A percentile compares a stretch with the other conserved stretches of the same genome.
These are phyloP conservation scores for Phyllopteryx taeniolatus DNA, from an alignment of 2,113 vertebrate species.

Conservation along the genomic window DNA sequence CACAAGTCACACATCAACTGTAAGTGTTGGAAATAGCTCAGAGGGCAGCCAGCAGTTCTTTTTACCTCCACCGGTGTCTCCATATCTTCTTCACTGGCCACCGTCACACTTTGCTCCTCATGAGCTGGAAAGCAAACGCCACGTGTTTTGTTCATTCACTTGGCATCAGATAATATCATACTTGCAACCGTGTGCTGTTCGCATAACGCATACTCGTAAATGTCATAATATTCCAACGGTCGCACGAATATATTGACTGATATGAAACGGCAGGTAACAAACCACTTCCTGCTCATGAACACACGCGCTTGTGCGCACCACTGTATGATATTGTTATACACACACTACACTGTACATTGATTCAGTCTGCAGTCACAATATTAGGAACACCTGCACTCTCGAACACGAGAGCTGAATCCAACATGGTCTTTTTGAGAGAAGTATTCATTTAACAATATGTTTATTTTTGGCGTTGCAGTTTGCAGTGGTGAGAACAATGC, in stretches of 20 bases:
- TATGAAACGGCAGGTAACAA: conserved; percentile 78
- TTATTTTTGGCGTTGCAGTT: neutral
- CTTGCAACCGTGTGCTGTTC: neutral
- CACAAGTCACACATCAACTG: conserved; percentile 51
- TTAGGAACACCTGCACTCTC: neutral
- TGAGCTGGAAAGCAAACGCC: conserved; percentile 33
- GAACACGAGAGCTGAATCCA: too few species aligned
- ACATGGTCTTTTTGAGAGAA: neutral
- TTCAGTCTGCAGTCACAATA: neutral
- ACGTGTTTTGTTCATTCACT: neutral
- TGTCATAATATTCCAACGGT: neutral
- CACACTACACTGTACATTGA: neutral
- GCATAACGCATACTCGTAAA: neutral
- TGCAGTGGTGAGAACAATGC: neutral
- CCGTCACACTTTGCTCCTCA: conserved; percentile 45
- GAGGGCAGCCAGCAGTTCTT: conserved; percentile 21
- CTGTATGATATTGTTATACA: conserved; percentile 52
- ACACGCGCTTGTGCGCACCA: conserved; percentile 55
- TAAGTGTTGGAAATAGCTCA: conserved; percentile 46
- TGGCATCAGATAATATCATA: neutral
- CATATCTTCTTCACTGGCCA: conserved; percentile 40
- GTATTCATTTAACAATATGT: neutral
- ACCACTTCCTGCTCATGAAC: conserved; percentile 75
- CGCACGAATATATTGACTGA: conserved; percentile 55
- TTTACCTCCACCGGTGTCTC: conserved; percentile 37